Evolutionary conservation across 2,888 invertebrate genomes (phyloP).

Genomic region (Drosophila suboccidentalis): DNA sequence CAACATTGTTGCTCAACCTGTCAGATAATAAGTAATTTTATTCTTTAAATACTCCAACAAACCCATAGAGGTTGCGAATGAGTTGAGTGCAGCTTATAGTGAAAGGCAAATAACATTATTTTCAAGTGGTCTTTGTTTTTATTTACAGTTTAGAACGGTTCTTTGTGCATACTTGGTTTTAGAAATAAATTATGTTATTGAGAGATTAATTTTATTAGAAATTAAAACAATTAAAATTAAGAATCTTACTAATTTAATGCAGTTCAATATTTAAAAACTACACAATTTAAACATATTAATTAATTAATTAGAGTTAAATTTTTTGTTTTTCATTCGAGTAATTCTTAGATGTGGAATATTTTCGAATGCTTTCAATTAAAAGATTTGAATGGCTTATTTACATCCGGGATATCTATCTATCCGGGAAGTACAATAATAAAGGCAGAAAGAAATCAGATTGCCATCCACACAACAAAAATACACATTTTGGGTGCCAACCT

Average conservation of each 20-base stretch:
- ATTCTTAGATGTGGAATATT: too few species aligned
- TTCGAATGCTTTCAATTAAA: constrained; percentile 49
- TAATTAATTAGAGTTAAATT: too few species aligned
- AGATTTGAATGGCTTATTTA: constrained; percentile 45
- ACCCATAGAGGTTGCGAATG: background rate
- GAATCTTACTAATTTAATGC: background rate
- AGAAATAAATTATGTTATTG: too few species aligned
- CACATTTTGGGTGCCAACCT: constrained; percentile 13
- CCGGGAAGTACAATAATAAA: constrained; percentile 32
- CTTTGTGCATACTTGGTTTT: background rate
- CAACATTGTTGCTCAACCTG: constrained; percentile 49
- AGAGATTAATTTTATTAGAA: background rate
- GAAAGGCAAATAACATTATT: background rate
- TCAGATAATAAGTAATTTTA: constrained; percentile 44
- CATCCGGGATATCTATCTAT: constrained; percentile 21
- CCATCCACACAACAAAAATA: constrained; percentile 25
- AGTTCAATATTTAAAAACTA: too few species aligned
- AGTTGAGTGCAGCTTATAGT: background rate
- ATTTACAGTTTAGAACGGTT: background rate
- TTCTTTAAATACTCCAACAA: constrained; percentile 29
- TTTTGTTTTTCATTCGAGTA: too few species aligned
- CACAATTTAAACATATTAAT: too few species aligned
- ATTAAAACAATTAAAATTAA: background rate
- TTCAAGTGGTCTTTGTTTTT: background rate
- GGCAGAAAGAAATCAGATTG: constrained; percentile 46